A percentile compares a stretch with the other conserved stretches of the same genome.
phyloP scores from a whole-genome alignment of 1,140 invertebrate species.

The Hyles euphorbiae region DNA sequence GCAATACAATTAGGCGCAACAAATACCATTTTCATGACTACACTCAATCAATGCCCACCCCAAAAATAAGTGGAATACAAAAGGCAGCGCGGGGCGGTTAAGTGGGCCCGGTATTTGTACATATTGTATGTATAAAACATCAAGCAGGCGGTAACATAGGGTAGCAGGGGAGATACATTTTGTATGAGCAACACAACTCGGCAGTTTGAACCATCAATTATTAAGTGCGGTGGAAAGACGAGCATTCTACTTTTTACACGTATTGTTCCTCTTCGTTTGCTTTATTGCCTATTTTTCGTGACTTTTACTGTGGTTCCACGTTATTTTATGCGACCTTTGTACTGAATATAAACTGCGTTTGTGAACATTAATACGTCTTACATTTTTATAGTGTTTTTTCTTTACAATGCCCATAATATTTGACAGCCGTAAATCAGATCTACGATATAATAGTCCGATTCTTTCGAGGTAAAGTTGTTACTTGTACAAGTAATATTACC shows the following conservation, averaged over 20 bases:
- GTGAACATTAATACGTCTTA: too few relatives aligned
- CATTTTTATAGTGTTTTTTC: too few relatives aligned
- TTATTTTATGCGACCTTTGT: conserved; percentile 42
- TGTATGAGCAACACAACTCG: conserved; percentile 72
- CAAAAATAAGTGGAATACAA: conserved; percentile 34
- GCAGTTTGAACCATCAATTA: conserved; percentile 72
- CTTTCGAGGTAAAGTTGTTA: too few relatives aligned
- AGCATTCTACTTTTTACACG: conserved; percentile 56
- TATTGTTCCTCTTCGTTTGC: conserved; percentile 50
- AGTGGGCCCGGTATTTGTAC: conserved; percentile 32
- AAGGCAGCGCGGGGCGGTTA: conserved; percentile 24
- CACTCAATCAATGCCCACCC: conserved; percentile 28
- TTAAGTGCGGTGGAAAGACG: conserved; percentile 59
- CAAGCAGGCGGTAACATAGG: conserved; percentile 57
- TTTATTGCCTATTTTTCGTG: conserved; percentile 58
- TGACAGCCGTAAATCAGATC: too few relatives aligned
- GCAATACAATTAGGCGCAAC: conserved; percentile 2
- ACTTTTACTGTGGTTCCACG: conserved; percentile 43
- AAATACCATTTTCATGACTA: conserved; percentile 13
- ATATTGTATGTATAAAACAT: conserved; percentile 38
- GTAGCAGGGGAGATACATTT: conserved; percentile 63
- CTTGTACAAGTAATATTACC: too few relatives aligned
- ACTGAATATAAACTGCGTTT: conserved; percentile 12
- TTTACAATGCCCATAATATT: too few relatives aligned
- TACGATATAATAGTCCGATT: too few relatives aligned